Conservation (phyloP, 2,888 invertebrate genomes). For the Nemurella pictetii region DNA sequence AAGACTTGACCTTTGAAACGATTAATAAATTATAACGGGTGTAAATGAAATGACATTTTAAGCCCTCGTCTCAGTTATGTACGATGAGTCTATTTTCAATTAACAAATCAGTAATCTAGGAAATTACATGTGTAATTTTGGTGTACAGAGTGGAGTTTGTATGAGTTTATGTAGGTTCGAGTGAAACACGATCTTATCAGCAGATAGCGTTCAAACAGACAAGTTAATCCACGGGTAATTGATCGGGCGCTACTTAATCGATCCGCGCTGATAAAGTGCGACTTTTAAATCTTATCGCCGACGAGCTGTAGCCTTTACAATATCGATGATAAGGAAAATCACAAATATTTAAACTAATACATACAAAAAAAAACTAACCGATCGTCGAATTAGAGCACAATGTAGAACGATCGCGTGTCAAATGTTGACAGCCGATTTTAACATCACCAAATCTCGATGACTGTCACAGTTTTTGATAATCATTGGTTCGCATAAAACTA, state of each 20-base stretch:
- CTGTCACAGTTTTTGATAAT: too few species aligned
- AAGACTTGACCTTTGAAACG: background rate
- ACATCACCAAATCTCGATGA: too few species aligned
- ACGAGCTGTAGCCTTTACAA: background rate
- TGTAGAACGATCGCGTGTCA: background rate
- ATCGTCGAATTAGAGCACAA: background rate
- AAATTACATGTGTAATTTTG: constrained; percentile 24
- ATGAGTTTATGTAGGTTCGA: background rate
- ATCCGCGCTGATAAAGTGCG: constrained; percentile 12
- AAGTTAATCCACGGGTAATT: constrained; percentile 22
- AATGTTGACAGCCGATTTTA: background rate
- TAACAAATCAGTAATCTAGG: constrained; percentile 1
- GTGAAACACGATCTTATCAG: constrained; percentile 21
- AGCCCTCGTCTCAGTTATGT: too few species aligned
- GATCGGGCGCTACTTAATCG: constrained; percentile 26
- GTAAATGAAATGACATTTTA: background rate
- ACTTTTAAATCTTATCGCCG: constrained; percentile 18
- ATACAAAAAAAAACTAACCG: background rate
- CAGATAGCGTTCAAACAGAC: background rate
- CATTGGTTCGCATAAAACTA: too few species aligned
- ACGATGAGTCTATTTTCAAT: background rate
- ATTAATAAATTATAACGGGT: background rate
- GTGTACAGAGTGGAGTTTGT: background rate
- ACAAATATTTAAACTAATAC: background rate
- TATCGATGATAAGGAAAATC: constrained; percentile 21